phyloP scores from a whole-genome alignment of 2,888 invertebrate species.

The Uloborus plumipes region DNA sequence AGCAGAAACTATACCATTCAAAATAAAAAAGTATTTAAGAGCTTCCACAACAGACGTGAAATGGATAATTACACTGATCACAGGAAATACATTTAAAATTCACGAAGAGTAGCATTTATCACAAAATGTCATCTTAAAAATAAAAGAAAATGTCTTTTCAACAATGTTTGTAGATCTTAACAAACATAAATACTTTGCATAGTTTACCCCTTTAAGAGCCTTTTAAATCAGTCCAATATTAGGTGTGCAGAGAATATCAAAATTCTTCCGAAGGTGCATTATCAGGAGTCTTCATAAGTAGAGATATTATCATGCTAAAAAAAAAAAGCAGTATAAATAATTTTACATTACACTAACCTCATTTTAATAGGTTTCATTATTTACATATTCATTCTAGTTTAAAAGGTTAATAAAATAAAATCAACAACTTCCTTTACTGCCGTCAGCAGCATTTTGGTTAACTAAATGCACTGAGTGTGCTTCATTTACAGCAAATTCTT shows the following conservation, averaged over 20 bases:
- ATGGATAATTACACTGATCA: slow-evolving; percentile 7
- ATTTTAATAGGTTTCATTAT: no score
- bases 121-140: background rate
- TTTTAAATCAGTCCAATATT: no score
- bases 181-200: no score
- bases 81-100: slow-evolving; percentile 1
- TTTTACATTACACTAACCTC: background rate
- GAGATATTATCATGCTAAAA: slow-evolving; percentile 63
- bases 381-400: no score
- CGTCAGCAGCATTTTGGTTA: no score
- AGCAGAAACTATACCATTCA: slow-evolving; percentile 2
- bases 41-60: background rate
- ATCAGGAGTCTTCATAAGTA: slow-evolving; percentile 54
- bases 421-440: no score
- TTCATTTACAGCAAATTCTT: no score
- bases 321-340: background rate
- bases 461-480: no score
- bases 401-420: background rate
- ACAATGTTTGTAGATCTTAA: no score
- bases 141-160: background rate
- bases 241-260: slow-evolving; percentile 2
- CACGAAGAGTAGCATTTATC: no score
- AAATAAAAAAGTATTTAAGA: background rate
- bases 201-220: no score
- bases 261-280: slow-evolving; percentile 31